These are phyloP conservation scores for Tangara arthus DNA, from an alignment of 2,797 vertebrate genomes.

Conservation along the genomic window DNA sequence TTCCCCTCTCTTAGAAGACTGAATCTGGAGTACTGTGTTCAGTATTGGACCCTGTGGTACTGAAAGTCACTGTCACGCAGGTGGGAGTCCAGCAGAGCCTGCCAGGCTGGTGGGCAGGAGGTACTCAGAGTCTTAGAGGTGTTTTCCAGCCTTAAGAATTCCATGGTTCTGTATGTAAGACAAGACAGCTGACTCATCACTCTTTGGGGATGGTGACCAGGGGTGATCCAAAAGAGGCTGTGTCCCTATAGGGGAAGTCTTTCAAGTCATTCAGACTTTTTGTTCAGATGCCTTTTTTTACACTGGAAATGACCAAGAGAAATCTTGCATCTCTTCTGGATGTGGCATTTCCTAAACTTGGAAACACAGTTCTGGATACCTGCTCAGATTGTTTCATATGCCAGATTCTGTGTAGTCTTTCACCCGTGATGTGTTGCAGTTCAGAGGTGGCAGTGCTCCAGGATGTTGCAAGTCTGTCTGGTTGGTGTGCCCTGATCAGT, in stretches of 20 bases:
- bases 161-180: background rate
- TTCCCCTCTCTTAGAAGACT: background rate
- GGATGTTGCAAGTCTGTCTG: background rate
- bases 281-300: background rate
- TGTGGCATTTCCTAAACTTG: background rate
- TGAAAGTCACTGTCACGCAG: background rate
- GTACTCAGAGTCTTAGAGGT: background rate
- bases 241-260: background rate
- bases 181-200: background rate
- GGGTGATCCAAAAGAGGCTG: background rate
- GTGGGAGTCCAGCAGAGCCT: background rate
- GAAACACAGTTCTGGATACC: rapidly evolving
- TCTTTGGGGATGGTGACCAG: background rate
- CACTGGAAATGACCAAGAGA: background rate
- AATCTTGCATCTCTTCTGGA: background rate
- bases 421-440: background rate
- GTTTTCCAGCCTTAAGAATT: background rate
- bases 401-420: background rate
- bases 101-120: background rate
- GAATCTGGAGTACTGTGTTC: background rate
- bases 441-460: background rate
- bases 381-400: background rate
- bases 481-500: background rate
- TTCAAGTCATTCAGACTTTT: background rate
- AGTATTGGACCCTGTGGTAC: background rate